phyloP scores from a whole-genome alignment of 2,797 vertebrate genomes.

The Loriculus beryllinus region DNA sequence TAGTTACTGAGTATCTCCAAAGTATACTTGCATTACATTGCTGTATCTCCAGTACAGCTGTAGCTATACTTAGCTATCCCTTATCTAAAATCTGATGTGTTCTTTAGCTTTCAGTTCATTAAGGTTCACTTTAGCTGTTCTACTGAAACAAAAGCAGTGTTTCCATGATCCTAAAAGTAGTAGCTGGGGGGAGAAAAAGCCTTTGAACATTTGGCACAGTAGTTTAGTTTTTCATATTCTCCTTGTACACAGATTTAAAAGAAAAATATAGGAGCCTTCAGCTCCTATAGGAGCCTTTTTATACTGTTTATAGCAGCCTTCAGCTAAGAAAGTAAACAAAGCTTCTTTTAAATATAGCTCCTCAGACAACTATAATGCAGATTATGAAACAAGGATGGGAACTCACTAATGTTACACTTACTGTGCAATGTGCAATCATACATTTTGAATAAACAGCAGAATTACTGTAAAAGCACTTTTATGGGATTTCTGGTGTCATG shows the following conservation, averaged over 20 bases:
- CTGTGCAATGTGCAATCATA: background rate
- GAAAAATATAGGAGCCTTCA: background rate
- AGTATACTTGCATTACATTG: background rate
- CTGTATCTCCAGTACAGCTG: background rate
- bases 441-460: background rate
- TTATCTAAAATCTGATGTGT: background rate
- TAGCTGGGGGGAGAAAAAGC: background rate
- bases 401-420: background rate
- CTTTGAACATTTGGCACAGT: background rate
- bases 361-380: background rate
- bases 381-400: background rate
- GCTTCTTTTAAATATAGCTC: background rate
- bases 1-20: background rate
- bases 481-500: background rate
- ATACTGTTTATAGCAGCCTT: background rate
- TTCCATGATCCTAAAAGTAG: background rate
- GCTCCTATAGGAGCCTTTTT: background rate
- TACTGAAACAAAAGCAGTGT: background rate
- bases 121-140: background rate
- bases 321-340: constrained; percentile 10
- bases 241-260: background rate
- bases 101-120: constrained; percentile 7
- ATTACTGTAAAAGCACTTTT: background rate
- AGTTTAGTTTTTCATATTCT: background rate
- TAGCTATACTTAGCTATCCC: background rate